Evolutionary conservation across 2,113 vertebrate species (phyloP).

Genomic region (Recurvirostra avosetta): DNA sequence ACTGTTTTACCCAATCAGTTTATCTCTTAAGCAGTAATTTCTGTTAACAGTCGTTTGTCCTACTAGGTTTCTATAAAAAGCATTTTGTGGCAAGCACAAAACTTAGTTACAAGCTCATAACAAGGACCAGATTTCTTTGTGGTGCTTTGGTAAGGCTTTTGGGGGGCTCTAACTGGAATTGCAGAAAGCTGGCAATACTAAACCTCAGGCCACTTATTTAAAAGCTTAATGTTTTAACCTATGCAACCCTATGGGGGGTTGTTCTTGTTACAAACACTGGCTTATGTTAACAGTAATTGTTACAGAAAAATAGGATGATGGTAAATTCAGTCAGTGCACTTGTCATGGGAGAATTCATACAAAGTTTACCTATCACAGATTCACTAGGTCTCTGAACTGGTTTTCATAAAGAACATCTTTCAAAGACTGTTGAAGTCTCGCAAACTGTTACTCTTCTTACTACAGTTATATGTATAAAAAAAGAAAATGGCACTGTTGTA

Average conservation of each 20-base stretch:
- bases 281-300: neutral
- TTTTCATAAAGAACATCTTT: neutral
- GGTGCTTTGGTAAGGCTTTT: neutral
- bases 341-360: neutral
- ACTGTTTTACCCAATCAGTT: neutral
- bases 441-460: neutral
- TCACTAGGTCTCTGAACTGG: neutral
- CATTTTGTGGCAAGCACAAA: neutral
- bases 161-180: neutral
- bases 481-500: neutral
- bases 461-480: accelerated
- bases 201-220: neutral
- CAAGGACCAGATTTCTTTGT: neutral
- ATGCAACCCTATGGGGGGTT: accelerated
- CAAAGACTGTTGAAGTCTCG: neutral
- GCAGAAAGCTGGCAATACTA: neutral
- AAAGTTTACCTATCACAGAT: neutral
- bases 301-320: neutral
- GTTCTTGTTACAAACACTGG: neutral
- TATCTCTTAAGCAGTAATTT: neutral
- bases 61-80: neutral
- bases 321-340: neutral
- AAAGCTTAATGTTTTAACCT: neutral
- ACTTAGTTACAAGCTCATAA: neutral
- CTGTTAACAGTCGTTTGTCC: neutral